Percentiles rank a stretch among this genome's conserved stretches.
Conservation (phyloP, 2,113 vertebrate species). For the Notarius quadriscutis region DNA sequence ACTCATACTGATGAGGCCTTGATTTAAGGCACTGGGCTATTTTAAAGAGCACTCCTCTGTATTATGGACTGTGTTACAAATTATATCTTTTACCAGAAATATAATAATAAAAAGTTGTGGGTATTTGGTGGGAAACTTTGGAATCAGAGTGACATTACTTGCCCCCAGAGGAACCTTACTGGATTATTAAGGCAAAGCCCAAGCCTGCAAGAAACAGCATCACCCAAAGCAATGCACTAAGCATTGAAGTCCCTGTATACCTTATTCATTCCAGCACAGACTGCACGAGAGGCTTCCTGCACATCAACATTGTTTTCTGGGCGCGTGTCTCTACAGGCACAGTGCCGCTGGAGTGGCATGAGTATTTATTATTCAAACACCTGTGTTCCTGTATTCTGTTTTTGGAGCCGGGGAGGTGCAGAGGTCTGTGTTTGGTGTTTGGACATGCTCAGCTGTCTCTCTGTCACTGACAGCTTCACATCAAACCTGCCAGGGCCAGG, state of each 20-base stretch:
- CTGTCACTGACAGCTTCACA: slow-evolving; percentile 75
- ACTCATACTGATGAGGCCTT: not conserved
- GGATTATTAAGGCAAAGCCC: slow-evolving; percentile 42
- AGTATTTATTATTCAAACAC: slow-evolving; percentile 82
- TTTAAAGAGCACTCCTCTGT: not conserved
- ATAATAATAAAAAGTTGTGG: slow-evolving; percentile 16
- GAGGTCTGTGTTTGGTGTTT: slow-evolving; percentile 71
- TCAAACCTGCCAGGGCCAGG: slow-evolving; percentile 65
- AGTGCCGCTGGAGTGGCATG: slow-evolving; percentile 68
- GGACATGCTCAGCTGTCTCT: slow-evolving; percentile 71
- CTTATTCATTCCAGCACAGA: slow-evolving; percentile 55
- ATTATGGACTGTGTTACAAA: not conserved
- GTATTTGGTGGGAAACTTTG: slow-evolving; percentile 25
- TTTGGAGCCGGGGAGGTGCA: slow-evolving; percentile 61
- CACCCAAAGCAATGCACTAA: slow-evolving; percentile 43
- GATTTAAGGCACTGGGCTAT: not conserved
- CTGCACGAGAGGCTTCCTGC: slow-evolving; percentile 48
- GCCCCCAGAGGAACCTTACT: slow-evolving; percentile 27
- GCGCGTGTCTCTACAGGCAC: slow-evolving; percentile 62
- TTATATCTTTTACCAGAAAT: not conserved
- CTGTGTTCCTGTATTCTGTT: slow-evolving; percentile 68
- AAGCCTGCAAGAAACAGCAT: slow-evolving; percentile 44
- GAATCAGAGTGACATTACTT: slow-evolving; percentile 31
- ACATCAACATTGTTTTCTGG: slow-evolving; percentile 81
- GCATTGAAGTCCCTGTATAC: slow-evolving; percentile 52